A percentile compares a stretch with the other conserved stretches of the same genome.
Conservation (phyloP, 2,113 vertebrate genomes). For the Rhinolophus ferrumequinum region DNA sequence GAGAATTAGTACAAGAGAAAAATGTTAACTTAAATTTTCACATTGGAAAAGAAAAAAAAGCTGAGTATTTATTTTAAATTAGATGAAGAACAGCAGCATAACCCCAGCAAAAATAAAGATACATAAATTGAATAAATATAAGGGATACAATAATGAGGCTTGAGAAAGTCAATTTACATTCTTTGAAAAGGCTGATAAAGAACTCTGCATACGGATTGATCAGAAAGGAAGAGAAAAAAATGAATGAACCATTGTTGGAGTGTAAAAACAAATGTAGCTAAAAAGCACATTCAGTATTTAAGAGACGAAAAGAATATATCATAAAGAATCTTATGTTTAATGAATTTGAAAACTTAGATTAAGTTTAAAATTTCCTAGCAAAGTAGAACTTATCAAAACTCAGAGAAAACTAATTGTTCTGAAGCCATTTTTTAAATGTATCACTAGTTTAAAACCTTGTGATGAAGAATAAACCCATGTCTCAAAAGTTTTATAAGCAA, state of each 20-base stretch:
- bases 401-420: not conserved
- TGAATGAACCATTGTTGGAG: not conserved
- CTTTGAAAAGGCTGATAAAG: conserved; percentile 1
- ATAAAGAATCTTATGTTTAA: not conserved
- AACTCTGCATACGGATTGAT: not conserved
- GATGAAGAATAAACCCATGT: not conserved
- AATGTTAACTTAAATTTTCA: not conserved
- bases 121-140: not conserved
- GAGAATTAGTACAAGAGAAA: not conserved
- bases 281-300: not conserved
- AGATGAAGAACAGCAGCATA: not conserved
- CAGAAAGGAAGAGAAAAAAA: not conserved
- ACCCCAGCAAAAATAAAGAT: conserved; percentile 17
- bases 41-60: not conserved
- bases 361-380: not conserved
- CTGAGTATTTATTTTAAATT: not conserved
- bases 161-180: not conserved
- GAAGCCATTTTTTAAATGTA: not conserved
- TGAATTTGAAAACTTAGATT: not conserved
- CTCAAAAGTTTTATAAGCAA: not conserved
- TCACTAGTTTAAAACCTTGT: not conserved
- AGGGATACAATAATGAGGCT: not conserved
- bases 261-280: not conserved
- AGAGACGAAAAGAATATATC: not conserved
- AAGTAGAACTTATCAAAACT: not conserved